Evolutionary conservation across 1,140 invertebrate genomes (phyloP).

Genomic region (Gonatopus flavifemur): DNA sequence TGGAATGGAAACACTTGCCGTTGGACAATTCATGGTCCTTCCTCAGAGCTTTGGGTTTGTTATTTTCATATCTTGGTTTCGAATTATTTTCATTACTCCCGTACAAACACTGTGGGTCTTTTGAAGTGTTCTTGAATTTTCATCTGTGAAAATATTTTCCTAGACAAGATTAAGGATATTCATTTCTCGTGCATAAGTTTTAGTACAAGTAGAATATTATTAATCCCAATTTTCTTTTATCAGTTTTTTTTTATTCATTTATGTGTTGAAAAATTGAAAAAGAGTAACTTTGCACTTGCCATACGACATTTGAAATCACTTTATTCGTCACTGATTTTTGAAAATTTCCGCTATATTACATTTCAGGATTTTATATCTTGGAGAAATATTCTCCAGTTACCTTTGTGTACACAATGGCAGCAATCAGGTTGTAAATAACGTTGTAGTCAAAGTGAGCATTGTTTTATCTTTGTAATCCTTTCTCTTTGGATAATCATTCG

Average conservation of each 20-base stretch:
- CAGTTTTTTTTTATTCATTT: slow-evolving; percentile 6
- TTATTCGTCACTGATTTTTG: no score
- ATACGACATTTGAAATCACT: no score
- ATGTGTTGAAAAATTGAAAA: background rate
- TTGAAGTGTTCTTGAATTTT: no score
- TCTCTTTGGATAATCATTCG: slow-evolving; percentile 1
- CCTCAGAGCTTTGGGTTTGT: slow-evolving; percentile 93
- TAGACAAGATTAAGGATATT: background rate
- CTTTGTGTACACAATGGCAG: slow-evolving; percentile 97
- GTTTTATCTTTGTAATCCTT: slow-evolving; percentile 1
- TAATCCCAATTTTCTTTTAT: no score
- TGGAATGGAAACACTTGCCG: slow-evolving; percentile 78
- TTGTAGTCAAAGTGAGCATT: slow-evolving; percentile 72
- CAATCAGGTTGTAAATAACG: slow-evolving; percentile 76
- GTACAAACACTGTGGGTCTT: no score
- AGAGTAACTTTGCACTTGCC: no score
- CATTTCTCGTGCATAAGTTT: no score
- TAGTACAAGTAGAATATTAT: no score
- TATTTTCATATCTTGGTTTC: background rate
- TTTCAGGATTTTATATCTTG: slow-evolving; percentile 79
- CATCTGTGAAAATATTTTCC: background rate
- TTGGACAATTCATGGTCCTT: slow-evolving; percentile 86
- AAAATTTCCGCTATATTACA: slow-evolving; percentile 29
- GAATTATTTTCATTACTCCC: no score
- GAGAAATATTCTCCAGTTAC: slow-evolving; percentile 97